Evolutionary conservation across 2,113 vertebrate genomes (phyloP), one percentile per base, ranked within the genome.

Genomic region (Columba janthina): DNA sequence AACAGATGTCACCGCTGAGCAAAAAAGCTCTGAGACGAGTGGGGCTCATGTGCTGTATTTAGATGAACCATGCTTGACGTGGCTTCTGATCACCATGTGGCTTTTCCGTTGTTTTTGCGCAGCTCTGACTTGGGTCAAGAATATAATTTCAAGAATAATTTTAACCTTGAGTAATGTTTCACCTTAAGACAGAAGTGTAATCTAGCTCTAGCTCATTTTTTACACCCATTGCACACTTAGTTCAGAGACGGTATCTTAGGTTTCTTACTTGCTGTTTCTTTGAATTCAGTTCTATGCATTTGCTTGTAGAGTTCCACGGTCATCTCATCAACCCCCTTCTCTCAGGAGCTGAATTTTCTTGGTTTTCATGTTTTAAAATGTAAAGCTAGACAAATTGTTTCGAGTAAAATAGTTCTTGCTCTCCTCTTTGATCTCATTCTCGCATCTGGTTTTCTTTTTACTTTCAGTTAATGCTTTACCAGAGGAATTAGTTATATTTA

Each of bases 1-100:
- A 28, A 24, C 72, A 86, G 61, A 84, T 93, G 83, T 85, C 72
- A 93, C 36, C 53, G 90, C 75, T 71, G 85, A 88, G 83, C 65
- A 78, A 48, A 93, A 84, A 61, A 61, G 26, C 61, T 64, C 65
- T 42, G 73, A 67, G 78, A 32, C 2, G 2, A 10, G 0, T 40
- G 51, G 53, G 14, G 20, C n/a, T 96, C 9, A 3, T 3, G 5
- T 34, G 40, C 51, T 0, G 0, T 62, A 3, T 32, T 58, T 12
- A 66, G 72, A 69, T 26, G 50, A 65, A 18, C 26, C 7, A 5
- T 22, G 36, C 42, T 81, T 62, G 72, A 44, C 4, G 5, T 48
- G 48, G 34, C 31, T 54, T 86, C 54, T 90, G 89, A 85, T 91
- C 88, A 62, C 57, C 53, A 5, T 10, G 44, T 31, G 32, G 32